Evolutionary conservation across 2,888 invertebrate species (phyloP), one percentile per base, ranked within the genome.

Genomic region (Diaperis boleti): DNA sequence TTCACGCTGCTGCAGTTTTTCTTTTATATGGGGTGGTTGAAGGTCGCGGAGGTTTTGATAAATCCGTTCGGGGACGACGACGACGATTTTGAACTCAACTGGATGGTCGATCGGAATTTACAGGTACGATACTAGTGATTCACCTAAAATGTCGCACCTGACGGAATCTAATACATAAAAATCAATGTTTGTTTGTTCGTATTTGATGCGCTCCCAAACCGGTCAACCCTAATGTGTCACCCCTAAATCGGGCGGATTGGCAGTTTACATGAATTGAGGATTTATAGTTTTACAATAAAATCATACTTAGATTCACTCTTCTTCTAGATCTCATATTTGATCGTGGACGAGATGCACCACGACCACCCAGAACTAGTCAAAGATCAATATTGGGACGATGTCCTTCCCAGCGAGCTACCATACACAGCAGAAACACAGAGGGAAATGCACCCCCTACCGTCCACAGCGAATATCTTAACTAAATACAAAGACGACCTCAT

Each of bases 311-410:
- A n/a, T 26, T 26, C 6, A 26, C 6, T 3, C n/a, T 2, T 26
- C n/a, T 26, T 26, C 6, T 5, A 26, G 11, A 45, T 95, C n/a
- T 92, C 94, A 8, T 95, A 95, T 82, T 85, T 95, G 79, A 95
- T 95, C 71, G 95, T 96, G 26, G 95, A 96, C 78, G 95, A 95
- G 83, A 95, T 95, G 94, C 95, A 95, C 78, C 92, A 94, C 79
- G 93, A 94, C 75, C 94, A 95, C 83, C 95, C 95, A 0, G 92
- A 94, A 79, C 82, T 95, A 62, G 89, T 95, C 45, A 88, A 87
- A 69, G 95, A 95, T 83, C 94, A 95, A 78, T 95, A 95, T 77
- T 95, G 95, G 95, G 95, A 95, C 76, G 91, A 94, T 76, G 89
- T 94, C 65, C 92, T 94, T 78, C 94, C 94, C 0, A 86, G 89